Evolutionary conservation across 2,888 invertebrate genomes (phyloP).

Genomic region (Molanna angustata): DNA sequence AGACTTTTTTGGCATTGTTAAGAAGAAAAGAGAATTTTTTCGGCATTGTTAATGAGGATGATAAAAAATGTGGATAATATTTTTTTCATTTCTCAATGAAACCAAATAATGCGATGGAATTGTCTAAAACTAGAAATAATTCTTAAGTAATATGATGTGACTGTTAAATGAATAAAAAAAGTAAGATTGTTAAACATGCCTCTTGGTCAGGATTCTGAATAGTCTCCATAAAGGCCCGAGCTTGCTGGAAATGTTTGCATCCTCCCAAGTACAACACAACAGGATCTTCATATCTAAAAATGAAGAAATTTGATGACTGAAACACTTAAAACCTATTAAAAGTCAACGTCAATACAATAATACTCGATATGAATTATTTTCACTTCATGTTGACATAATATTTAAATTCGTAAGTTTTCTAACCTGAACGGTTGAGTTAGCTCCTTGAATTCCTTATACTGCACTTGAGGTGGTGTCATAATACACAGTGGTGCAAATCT

Average conservation of each 20-base stretch:
- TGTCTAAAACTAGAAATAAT: neutral
- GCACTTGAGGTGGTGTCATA: conserved; percentile 85
- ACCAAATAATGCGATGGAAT: neutral
- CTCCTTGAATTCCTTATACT: conserved; percentile 84
- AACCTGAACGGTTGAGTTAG: conserved; percentile 70
- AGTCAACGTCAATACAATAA: neutral
- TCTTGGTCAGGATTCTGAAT: conserved; percentile 79
- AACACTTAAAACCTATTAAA: neutral
- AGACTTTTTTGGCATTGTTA: no score
- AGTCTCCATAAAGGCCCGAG: conserved; percentile 79
- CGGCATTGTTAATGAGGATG: neutral
- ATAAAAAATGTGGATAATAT: neutral
- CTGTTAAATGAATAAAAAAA: neutral
- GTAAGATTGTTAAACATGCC: conserved; percentile 39
- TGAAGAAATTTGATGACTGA: neutral
- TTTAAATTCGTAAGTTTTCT: conserved; percentile 41
- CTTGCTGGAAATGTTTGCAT: conserved; percentile 90
- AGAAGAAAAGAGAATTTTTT: neutral
- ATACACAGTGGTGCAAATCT: conserved; percentile 87
- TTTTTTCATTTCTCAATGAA: neutral
- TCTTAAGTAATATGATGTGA: no score
- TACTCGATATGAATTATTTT: neutral
- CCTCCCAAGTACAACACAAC: conserved; percentile 75
- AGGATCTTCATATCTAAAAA: conserved; percentile 41
- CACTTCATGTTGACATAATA: neutral